A percentile compares a stretch with the other conserved stretches of the same genome.
phyloP scores from a whole-genome alignment of 2,888 invertebrate species.

The Mythimna pallens region DNA sequence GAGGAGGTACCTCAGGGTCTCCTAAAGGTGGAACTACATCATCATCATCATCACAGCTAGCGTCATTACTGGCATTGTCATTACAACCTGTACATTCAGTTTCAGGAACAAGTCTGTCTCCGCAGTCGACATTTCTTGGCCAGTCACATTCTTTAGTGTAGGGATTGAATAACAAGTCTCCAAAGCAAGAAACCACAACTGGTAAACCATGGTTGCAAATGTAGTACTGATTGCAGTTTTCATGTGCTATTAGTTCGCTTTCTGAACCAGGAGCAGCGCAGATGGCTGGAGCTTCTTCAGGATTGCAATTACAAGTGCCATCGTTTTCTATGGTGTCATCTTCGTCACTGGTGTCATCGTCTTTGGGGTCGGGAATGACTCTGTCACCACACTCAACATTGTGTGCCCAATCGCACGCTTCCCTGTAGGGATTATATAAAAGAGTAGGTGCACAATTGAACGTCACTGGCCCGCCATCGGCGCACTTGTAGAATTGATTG shows the following conservation, averaged over 20 bases:
- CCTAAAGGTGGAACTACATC: constrained; percentile 13
- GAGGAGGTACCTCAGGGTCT: no score
- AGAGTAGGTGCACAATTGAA: constrained; percentile 55
- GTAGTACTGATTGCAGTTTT: constrained; percentile 74
- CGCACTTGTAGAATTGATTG: constrained; percentile 68
- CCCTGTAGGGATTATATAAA: constrained; percentile 65
- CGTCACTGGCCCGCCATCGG: constrained; percentile 60
- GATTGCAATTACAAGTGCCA: constrained; percentile 63
- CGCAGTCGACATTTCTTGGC: constrained; percentile 67
- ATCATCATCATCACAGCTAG: constrained; percentile 31
- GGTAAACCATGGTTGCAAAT: constrained; percentile 66
- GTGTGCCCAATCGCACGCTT: constrained; percentile 67
- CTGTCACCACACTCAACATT: constrained; percentile 64
- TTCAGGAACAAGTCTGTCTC: constrained; percentile 61
- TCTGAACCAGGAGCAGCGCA: constrained; percentile 67
- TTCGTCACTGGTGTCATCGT: constrained; percentile 33
- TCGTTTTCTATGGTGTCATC: constrained; percentile 21
- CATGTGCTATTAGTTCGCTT: constrained; percentile 67
- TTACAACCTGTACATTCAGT: constrained; percentile 44
- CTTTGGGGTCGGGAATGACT: constrained; percentile 46
- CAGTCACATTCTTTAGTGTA: constrained; percentile 67
- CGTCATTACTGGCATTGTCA: constrained; percentile 29
- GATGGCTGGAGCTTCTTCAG: constrained; percentile 66
- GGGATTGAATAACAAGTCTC: constrained; percentile 64
- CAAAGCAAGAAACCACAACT: constrained; percentile 57